phyloP scores from a whole-genome alignment of 2,888 invertebrate genomes.

The Drosophila monieri region DNA sequence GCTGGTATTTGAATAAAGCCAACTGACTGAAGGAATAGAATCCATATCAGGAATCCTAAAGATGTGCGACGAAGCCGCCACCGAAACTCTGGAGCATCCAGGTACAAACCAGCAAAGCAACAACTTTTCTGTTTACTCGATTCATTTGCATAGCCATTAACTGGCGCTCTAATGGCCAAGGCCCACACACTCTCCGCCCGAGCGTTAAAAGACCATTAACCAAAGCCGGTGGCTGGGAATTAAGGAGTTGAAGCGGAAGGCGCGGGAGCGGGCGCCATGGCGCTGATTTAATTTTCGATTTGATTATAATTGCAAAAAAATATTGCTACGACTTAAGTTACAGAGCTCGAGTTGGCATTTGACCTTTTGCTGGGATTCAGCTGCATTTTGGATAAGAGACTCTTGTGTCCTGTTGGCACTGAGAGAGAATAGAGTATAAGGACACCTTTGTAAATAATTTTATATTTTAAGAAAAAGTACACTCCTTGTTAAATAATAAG shows the following conservation, averaged over 20 bases:
- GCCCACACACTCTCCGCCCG: background rate
- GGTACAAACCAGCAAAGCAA: constrained; percentile 39
- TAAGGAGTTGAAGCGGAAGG: background rate
- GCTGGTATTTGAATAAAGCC: constrained; percentile 8
- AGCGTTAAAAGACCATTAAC: constrained; percentile 40
- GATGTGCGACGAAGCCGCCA: constrained; percentile 58
- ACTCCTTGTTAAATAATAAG: background rate
- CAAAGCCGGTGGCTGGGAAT: constrained; percentile 12
- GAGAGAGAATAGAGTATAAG: background rate
- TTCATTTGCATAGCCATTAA: constrained; percentile 43
- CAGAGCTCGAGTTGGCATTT: background rate
- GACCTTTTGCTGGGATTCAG: constrained; percentile 21
- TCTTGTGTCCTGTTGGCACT: background rate
- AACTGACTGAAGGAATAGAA: constrained; percentile 11
- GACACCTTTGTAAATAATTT: background rate
- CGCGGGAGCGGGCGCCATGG: background rate
- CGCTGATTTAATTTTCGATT: constrained; percentile 3
- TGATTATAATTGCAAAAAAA: constrained; percentile 21
- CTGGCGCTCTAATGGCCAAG: constrained; percentile 4
- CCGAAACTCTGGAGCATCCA: constrained; percentile 46
- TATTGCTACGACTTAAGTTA: constrained; percentile 26
- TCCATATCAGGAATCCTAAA: constrained; percentile 14
- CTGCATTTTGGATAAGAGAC: constrained; percentile 15
- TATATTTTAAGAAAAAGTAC: background rate
- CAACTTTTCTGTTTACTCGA: constrained; percentile 15